A percentile compares a stretch with the other conserved stretches of the same genome.
Evolutionary conservation across 2,113 vertebrate genomes (phyloP).

Genomic region (Micronycteris hirsuta): DNA sequence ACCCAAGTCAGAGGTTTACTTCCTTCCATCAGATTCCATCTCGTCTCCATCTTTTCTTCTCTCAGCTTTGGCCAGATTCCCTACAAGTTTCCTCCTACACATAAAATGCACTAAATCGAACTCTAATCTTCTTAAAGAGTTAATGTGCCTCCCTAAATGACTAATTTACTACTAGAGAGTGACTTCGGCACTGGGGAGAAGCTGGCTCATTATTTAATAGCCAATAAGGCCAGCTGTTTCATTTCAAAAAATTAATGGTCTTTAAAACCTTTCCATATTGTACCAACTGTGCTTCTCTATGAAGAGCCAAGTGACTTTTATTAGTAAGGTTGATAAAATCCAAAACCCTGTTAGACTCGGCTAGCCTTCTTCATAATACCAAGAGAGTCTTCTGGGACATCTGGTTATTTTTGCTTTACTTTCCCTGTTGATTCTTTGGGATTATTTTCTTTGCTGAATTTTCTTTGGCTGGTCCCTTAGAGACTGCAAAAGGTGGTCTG

Average conservation of each 20-base stretch:
- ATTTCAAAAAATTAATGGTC: constrained; percentile 84
- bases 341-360: constrained; percentile 62
- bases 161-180: constrained; percentile 74
- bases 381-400: constrained; percentile 75
- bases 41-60: background rate
- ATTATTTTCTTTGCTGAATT: constrained; percentile 69
- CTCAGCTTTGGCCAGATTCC: background rate
- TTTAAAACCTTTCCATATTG: constrained; percentile 83
- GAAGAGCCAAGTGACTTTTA: constrained; percentile 79
- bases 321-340: constrained; percentile 79
- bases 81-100: constrained; percentile 3
- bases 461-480: constrained; percentile 78
- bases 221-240: constrained; percentile 80
- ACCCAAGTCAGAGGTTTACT: background rate
- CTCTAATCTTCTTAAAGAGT: constrained; percentile 72
- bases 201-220: constrained; percentile 79
- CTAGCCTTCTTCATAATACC: constrained; percentile 62
- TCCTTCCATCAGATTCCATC: background rate
- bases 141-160: constrained; percentile 69
- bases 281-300: constrained; percentile 76
- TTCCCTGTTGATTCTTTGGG: constrained; percentile 67
- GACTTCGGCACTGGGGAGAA: constrained; percentile 72
- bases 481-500: constrained; percentile 72
- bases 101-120: constrained; percentile 45
- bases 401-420: constrained; percentile 72